Conservation (phyloP, 2,113 vertebrate species). For the Stegostoma tigrinum region DNA sequence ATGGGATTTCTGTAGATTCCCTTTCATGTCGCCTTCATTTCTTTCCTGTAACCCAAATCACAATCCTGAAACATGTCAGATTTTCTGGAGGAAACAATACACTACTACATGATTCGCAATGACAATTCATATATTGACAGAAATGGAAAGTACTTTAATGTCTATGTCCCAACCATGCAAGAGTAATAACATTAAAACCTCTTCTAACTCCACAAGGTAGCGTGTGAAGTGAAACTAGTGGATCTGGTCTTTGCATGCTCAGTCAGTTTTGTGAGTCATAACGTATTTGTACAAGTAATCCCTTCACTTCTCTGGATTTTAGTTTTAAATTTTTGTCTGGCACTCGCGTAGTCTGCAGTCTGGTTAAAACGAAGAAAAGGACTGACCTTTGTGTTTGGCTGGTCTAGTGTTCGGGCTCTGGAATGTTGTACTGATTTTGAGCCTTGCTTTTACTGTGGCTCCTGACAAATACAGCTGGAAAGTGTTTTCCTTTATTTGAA, state of each 20-base stretch:
- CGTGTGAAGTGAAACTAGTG: not conserved
- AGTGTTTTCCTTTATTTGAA: not conserved
- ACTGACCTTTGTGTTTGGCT: not conserved
- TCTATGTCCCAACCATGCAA: not conserved
- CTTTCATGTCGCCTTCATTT: not conserved
- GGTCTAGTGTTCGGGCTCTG: not conserved
- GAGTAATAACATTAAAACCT: not conserved
- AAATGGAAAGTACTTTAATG: not conserved
- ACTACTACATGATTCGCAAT: not conserved
- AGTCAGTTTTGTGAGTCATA: slow-evolving; percentile 5
- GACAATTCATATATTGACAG: not conserved
- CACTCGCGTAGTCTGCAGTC: not conserved
- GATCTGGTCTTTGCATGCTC: not conserved
- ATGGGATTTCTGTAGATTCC: not conserved
- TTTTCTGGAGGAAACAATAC: not conserved
- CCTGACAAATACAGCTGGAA: not conserved
- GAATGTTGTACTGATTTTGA: slow-evolving; percentile 3
- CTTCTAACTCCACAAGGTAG: not conserved
- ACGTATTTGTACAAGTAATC: not conserved
- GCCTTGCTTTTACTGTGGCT: not conserved
- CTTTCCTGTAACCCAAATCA: not conserved
- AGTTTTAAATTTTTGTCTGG: not conserved
- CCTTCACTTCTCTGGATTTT: not conserved
- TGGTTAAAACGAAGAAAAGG: slow-evolving; percentile 4
- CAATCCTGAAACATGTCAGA: not conserved